Percentiles rank a stretch among this genome's conserved stretches.
Evolutionary conservation across 1,140 invertebrate species (phyloP).

Genomic region (Brachystomella parvula): DNA sequence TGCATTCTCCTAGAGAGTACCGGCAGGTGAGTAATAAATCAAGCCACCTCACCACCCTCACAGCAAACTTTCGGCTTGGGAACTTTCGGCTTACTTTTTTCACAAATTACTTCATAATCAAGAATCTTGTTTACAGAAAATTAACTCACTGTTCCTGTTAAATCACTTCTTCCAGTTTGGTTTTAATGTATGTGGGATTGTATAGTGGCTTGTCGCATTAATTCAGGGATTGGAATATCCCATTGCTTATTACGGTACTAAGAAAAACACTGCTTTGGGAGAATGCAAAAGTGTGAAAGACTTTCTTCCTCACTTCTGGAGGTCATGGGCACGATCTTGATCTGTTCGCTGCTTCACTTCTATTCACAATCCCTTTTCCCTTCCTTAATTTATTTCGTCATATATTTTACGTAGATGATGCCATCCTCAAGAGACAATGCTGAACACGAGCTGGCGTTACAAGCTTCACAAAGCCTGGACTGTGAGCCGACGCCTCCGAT

Average conservation of each 20-base stretch:
- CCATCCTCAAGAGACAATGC: constrained; percentile 52
- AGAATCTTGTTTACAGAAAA: no score
- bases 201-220: no score
- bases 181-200: no score
- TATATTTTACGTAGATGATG: constrained; percentile 24
- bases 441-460: constrained; percentile 46
- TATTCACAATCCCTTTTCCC: neutral
- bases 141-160: no score
- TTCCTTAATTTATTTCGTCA: constrained; percentile 2
- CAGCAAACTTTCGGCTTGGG: no score
- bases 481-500: constrained; percentile 85
- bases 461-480: constrained; percentile 78
- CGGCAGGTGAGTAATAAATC: constrained; percentile 36
- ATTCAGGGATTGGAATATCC: constrained; percentile 14
- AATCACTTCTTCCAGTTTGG: no score
- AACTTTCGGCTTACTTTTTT: no score
- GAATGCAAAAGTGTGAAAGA: constrained; percentile 33
- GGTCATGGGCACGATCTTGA: neutral
- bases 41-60: no score
- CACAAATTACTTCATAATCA: no score
- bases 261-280: constrained; percentile 21
- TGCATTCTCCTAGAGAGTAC: constrained; percentile 38
- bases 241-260: constrained; percentile 14
- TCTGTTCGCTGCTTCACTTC: neutral
- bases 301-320: constrained; percentile 14